These are phyloP conservation scores for Galaxea fascicularis DNA, from an alignment of 92 coral and sea anemone species.

Conservation along the genomic window DNA sequence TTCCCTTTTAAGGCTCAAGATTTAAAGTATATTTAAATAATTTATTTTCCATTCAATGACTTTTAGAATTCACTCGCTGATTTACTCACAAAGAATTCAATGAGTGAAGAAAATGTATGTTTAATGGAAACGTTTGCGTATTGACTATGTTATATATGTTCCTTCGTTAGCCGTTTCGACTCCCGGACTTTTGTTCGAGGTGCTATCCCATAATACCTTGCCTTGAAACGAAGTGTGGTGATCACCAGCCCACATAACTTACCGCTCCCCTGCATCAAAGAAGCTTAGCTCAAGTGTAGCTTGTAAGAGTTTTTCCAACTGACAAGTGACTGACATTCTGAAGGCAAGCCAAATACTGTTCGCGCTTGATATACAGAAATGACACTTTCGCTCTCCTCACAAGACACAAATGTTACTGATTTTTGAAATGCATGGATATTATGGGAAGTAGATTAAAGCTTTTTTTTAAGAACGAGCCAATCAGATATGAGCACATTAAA, in stretches of 20 bases:
- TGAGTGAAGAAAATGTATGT: too few relatives aligned
- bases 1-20: too few relatives aligned
- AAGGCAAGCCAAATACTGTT: too few relatives aligned
- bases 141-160: too few relatives aligned
- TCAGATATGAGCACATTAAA: not conserved
- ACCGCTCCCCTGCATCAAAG: not conserved
- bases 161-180: too few relatives aligned
- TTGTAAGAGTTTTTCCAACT: not conserved
- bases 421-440: not conserved
- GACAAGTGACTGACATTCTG: not conserved
- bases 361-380: not conserved
- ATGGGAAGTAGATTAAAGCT: not conserved
- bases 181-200: too few relatives aligned
- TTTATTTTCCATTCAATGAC: too few relatives aligned
- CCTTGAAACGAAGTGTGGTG: not conserved
- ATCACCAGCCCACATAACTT: not conserved
- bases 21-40: too few relatives aligned
- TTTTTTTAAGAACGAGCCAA: constrained; percentile 3
- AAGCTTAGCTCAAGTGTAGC: not conserved
- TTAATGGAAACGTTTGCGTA: too few relatives aligned
- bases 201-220: too few relatives aligned
- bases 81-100: too few relatives aligned
- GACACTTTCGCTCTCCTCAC: not conserved
- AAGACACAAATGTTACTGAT: constrained; percentile 1
- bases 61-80: too few relatives aligned